Evolutionary conservation across 1,140 invertebrate genomes (phyloP).

Genomic region (Cepaea nemoralis): DNA sequence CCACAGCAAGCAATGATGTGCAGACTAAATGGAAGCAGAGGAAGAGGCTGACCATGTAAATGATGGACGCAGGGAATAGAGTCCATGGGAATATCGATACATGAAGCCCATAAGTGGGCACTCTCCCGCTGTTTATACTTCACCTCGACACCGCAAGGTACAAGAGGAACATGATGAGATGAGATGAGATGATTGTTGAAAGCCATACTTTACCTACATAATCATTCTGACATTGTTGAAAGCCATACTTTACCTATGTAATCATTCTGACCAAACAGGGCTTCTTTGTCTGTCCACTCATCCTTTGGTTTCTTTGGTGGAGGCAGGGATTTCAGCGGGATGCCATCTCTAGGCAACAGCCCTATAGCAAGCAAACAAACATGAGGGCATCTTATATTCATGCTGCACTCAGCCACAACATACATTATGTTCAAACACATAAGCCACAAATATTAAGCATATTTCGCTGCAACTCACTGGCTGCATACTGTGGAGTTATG

Average conservation of each 20-base stretch:
- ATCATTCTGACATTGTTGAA: too few species aligned
- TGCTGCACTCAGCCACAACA: neutral
- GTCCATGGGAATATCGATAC: too few species aligned
- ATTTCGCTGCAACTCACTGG: neutral
- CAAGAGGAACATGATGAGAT: too few species aligned
- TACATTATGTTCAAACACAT: neutral
- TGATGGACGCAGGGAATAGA: too few species aligned
- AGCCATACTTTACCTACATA: slow-evolving; percentile 68
- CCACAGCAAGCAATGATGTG: too few species aligned
- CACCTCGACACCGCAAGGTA: too few species aligned
- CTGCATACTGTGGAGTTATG: neutral
- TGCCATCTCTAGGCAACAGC: slow-evolving; percentile 59
- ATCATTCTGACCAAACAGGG: slow-evolving; percentile 94
- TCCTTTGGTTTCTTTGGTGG: slow-evolving; percentile 80
- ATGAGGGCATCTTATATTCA: neutral
- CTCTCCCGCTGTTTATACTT: too few species aligned
- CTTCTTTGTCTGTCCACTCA: slow-evolving; percentile 82
- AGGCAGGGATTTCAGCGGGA: slow-evolving; percentile 77
- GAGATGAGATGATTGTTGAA: too few species aligned
- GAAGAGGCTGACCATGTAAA: too few species aligned
- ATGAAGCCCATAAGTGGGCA: too few species aligned
- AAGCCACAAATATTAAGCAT: neutral
- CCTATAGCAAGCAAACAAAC: slow-evolving; percentile 56
- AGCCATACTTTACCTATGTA: slow-evolving; percentile 80
- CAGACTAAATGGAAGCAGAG: too few species aligned